Conservation (phyloP, 1,140 invertebrate genomes). For the Cydia amplana region DNA sequence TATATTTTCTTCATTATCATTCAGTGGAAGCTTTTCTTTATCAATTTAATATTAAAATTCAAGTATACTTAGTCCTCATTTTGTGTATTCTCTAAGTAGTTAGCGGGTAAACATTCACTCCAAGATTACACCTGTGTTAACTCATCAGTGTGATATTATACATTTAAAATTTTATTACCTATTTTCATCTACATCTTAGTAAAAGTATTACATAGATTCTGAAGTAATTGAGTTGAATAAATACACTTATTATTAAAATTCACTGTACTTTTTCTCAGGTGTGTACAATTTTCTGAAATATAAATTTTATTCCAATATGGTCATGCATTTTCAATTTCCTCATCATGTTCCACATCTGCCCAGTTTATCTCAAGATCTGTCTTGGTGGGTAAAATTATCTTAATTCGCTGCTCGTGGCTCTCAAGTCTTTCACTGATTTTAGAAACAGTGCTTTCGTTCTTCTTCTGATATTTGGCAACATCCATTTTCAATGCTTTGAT, state of each 20-base stretch:
- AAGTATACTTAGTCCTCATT: constrained; percentile 41
- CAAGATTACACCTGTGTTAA: constrained; percentile 60
- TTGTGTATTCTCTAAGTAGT: constrained; percentile 49
- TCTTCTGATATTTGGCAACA: constrained; percentile 70
- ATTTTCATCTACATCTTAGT: constrained; percentile 65
- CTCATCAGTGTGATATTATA: constrained; percentile 46
- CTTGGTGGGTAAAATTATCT: constrained; percentile 46
- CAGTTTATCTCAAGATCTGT: constrained; percentile 51
- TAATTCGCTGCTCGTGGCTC: constrained; percentile 52
- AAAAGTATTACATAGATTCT: constrained; percentile 49
- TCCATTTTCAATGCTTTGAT: constrained; percentile 70
- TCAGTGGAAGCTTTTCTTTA: constrained; percentile 30
- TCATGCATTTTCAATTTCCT: constrained; percentile 44
- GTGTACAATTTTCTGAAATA: constrained; percentile 79
- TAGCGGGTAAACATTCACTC: constrained; percentile 59
- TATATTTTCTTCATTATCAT: constrained; percentile 24
- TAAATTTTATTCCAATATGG: constrained; percentile 72
- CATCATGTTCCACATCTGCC: constrained; percentile 49
- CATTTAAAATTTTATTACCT: constrained; percentile 62
- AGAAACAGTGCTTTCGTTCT: constrained; percentile 61
- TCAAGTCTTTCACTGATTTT: constrained; percentile 61
- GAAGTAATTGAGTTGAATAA: constrained; percentile 60
- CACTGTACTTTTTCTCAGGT: constrained; percentile 75
- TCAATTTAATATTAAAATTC: constrained; percentile 36
- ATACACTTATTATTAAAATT: constrained; percentile 64